Evolutionary conservation across 2,797 vertebrate genomes (phyloP).

Genomic region (Pantherophis vulpinus): DNA sequence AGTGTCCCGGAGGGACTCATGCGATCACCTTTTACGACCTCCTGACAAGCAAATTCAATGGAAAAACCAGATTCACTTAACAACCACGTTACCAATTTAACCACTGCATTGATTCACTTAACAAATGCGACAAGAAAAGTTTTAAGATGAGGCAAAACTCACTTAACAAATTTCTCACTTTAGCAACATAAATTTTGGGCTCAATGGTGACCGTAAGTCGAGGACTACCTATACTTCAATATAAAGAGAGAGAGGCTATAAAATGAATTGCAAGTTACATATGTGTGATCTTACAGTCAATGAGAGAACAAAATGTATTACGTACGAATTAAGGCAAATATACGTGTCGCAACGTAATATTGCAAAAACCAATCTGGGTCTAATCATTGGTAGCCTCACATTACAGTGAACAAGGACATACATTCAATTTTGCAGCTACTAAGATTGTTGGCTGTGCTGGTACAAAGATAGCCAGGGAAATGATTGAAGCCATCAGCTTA

Average conservation of each 20-base stretch:
- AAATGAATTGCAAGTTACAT: not conserved
- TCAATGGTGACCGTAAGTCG: too few species aligned
- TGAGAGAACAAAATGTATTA: not conserved
- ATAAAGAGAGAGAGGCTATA: not conserved
- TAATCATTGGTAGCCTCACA: not conserved
- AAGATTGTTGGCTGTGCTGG: not conserved
- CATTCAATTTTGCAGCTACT: not conserved
- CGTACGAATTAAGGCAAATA: not conserved
- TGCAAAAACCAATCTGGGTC: not conserved
- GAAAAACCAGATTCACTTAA: too few species aligned
- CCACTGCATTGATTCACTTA: too few species aligned
- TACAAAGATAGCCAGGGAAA: not conserved
- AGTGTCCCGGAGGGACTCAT: too few species aligned
- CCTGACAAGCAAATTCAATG: too few species aligned
- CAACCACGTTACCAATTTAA: too few species aligned
- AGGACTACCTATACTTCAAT: not conserved
- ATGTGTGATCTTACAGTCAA: not conserved
- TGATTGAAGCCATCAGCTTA: not conserved
- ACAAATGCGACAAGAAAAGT: too few species aligned
- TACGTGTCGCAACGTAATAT: not conserved
- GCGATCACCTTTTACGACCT: too few species aligned
- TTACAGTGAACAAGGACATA: not conserved
- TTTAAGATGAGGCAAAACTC: too few species aligned
- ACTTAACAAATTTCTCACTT: too few species aligned
- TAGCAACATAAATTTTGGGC: too few species aligned